A percentile compares a stretch with the other conserved stretches of the same genome.
phyloP scores from a whole-genome alignment of 1,140 invertebrate species.

The Diachasma alloeum region DNA sequence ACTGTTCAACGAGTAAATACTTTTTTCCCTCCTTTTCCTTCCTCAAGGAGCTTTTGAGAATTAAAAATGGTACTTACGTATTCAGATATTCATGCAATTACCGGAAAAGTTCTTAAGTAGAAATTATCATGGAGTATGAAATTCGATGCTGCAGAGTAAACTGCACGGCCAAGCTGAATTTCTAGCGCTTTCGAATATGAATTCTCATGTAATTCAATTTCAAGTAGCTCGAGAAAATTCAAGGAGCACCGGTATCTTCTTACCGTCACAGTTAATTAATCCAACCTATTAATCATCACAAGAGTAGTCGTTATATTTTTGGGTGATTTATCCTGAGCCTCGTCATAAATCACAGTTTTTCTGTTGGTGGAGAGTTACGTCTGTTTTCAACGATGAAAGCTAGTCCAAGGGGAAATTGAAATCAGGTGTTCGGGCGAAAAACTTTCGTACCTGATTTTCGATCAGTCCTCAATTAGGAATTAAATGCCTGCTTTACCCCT shows the following conservation, averaged over 20 bases:
- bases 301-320: neutral
- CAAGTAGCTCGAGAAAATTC: neutral
- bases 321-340: neutral
- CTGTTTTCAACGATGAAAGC: no score
- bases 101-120: neutral
- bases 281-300: neutral
- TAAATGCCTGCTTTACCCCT: no score
- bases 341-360: slow-evolving; percentile 8
- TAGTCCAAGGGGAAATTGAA: no score
- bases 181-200: neutral
- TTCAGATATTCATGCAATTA: neutral
- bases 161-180: neutral
- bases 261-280: slow-evolving; percentile 13
- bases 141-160: neutral
- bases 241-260: neutral
- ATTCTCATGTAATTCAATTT: neutral
- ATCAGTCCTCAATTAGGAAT: no score
- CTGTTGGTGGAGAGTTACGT: no score
- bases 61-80: neutral
- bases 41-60: neutral
- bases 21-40: no score
- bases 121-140: neutral
- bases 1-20: no score
- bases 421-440: no score
- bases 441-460: no score